Evolutionary conservation across 2,113 vertebrate species (phyloP), one percentile per base, ranked within the genome.

Genomic region (Ciconia stormi): DNA sequence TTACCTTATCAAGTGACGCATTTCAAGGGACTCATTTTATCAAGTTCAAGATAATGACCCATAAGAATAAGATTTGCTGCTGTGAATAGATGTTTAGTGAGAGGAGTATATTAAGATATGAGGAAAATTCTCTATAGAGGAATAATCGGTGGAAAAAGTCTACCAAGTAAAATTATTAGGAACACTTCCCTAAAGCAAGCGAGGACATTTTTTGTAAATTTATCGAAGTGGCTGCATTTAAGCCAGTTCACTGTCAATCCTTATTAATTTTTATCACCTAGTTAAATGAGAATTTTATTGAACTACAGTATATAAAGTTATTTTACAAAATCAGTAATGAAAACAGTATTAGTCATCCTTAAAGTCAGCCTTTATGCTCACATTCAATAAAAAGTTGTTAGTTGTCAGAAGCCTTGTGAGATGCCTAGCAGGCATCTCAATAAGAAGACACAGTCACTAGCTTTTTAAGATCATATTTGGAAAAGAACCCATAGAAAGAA

Each of bases 361-460:
- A 38, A 38, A 38, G 38, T 38, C 29, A 82, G 38, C 32, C 19
- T 66, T 77, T 8, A n/a, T 1, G 11, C 15, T 34, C 27, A 30
- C 0, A 0, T 30, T 52, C 55, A 29, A 22, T 10, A 46, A 82
- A 62, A 56, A 36, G 40, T 8, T 76, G 23, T 61, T 27, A 50
- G 74, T 4, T 85, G 59, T 10, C 56, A 81, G 42, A 82, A 80
- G 55, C 10, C 19, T 16, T 29, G 19, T 0, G 3, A 81, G 42
- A 82, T 77, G 55, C 10, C 19, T 16, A 32, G 19, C 0, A 3
- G 5, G 26, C 8, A 0, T 22, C 77, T 59, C 56, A 46, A 3
- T 1, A 29, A 62, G 29, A 36, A 58, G 29, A 38, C 3, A 2
- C 1, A 0, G 16, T 27, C 76, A 38, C 5, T 4, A 50, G 5